Evolutionary conservation across 2,797 vertebrate species (phyloP).

Genomic region (Coregonus suidteri): DNA sequence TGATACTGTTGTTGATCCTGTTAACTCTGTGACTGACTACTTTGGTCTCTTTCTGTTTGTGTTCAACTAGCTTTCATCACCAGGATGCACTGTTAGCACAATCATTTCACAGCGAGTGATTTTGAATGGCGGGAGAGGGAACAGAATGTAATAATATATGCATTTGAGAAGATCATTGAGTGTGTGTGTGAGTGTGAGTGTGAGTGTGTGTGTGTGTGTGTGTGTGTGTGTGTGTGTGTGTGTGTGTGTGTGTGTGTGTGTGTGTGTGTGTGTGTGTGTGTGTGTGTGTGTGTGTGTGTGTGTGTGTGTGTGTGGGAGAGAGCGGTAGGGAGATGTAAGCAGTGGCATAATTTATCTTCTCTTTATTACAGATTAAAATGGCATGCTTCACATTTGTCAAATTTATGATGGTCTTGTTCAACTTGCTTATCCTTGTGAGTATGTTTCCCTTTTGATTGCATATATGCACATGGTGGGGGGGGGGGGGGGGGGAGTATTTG

Average conservation of each 20-base stretch:
- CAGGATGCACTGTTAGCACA: slow-evolving; percentile 36
- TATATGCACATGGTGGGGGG: slow-evolving; percentile 10
- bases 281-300: neutral
- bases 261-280: neutral
- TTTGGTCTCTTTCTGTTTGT: neutral
- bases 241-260: neutral
- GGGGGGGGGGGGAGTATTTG: slow-evolving; percentile 48
- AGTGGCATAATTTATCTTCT: slow-evolving; percentile 39
- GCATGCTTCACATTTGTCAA: slow-evolving; percentile 86
- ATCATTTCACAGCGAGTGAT: slow-evolving; percentile 37
- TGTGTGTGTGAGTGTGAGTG: neutral
- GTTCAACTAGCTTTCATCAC: slow-evolving; percentile 3
- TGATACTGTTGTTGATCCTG: neutral
- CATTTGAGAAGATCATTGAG: neutral
- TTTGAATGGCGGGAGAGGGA: neutral
- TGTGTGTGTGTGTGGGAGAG: neutral
- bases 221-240: neutral
- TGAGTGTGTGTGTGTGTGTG: neutral
- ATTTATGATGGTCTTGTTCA: slow-evolving; percentile 86
- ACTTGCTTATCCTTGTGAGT: slow-evolving; percentile 90
- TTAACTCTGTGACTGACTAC: neutral
- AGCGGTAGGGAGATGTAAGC: slow-evolving; percentile 1
- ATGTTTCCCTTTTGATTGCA: slow-evolving; percentile 46
- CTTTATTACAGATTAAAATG: slow-evolving; percentile 80
- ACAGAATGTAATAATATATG: neutral